Conservation (phyloP, 2,797 vertebrate genomes). For the Sphenopsis melanotis region DNA sequence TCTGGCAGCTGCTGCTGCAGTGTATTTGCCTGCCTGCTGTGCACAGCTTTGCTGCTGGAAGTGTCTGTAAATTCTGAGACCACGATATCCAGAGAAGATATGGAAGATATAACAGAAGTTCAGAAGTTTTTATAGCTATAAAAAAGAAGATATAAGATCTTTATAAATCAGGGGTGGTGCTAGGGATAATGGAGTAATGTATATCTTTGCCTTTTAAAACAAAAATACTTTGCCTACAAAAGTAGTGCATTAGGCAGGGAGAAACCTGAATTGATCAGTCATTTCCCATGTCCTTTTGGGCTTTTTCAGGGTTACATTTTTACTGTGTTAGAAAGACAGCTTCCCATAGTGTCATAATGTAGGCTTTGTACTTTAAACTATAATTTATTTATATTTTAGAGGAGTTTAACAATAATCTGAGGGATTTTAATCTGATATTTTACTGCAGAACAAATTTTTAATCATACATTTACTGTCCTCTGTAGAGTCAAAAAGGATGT, state of each 20-base stretch:
- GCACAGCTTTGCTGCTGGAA: background rate
- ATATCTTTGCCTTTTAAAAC: background rate
- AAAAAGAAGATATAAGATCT: background rate
- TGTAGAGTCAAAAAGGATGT: background rate
- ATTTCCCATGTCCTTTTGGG: background rate
- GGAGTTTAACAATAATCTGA: background rate
- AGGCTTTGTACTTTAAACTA: background rate
- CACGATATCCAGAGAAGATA: background rate
- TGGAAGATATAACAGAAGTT: background rate
- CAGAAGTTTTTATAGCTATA: background rate
- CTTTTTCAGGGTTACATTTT: background rate
- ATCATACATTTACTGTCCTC: background rate
- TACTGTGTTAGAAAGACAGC: background rate
- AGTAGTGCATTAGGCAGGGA: background rate
- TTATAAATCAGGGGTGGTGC: background rate
- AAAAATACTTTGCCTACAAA: background rate
- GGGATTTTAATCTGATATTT: background rate
- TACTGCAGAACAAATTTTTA: background rate
- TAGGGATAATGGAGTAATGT: background rate
- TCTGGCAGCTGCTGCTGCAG: background rate
- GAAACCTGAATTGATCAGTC: background rate
- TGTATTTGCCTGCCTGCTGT: background rate
- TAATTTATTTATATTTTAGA: background rate
- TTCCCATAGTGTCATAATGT: accelerated
- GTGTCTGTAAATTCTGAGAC: background rate